phyloP scores from a whole-genome alignment of 2,113 vertebrate genomes.

The Felis chaus region DNA sequence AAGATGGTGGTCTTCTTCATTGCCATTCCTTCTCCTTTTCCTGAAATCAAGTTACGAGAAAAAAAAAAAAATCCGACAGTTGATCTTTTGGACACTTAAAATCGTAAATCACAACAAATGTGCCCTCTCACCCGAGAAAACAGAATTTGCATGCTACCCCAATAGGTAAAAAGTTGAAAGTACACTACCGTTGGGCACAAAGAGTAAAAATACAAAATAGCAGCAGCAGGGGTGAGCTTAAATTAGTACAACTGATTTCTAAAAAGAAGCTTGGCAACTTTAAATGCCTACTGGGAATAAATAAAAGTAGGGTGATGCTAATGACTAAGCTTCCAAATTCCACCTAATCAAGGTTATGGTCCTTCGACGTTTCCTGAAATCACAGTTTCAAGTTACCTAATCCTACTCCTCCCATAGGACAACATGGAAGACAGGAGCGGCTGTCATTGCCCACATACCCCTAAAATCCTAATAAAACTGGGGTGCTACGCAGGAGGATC shows the following conservation, averaged over 20 bases:
- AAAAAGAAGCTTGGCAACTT: constrained; percentile 16
- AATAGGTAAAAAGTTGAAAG: background rate
- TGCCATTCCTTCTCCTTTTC: constrained; percentile 92
- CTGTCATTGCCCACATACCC: background rate
- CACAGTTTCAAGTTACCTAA: rapidly evolving
- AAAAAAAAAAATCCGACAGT: background rate
- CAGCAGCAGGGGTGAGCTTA: background rate
- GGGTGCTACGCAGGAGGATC: background rate
- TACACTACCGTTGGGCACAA: background rate
- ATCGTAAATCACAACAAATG: background rate
- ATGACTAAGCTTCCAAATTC: background rate
- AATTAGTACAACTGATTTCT: background rate
- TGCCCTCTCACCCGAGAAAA: background rate
- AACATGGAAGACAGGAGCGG: background rate
- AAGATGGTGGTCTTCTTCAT: constrained; percentile 89
- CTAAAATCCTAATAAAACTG: background rate
- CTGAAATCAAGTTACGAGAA: constrained; percentile 79
- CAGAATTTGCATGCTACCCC: background rate
- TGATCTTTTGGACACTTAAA: background rate
- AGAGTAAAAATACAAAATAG: background rate
- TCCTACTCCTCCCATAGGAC: background rate
- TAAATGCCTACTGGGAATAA: constrained; percentile 5
- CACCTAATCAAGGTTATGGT: background rate
- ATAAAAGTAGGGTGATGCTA: background rate
- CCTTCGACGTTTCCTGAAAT: background rate